Evolutionary conservation across 1,140 invertebrate genomes (phyloP), one percentile per base, ranked within the genome.

Genomic region (Drosophila orena): DNA sequence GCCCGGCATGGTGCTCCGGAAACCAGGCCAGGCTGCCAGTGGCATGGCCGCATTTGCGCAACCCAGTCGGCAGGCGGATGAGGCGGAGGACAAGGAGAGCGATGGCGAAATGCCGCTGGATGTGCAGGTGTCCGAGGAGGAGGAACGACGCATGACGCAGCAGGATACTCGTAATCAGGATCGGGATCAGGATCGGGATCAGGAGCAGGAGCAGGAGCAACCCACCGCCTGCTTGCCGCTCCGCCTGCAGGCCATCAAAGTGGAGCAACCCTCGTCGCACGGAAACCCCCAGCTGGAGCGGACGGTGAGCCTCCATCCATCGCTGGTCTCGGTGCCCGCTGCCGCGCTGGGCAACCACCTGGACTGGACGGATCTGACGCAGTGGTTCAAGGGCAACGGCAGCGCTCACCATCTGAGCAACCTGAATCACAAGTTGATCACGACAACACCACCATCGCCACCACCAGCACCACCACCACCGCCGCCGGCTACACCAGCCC

Each of bases 231-330:
- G 52, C 2, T 11, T 75, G 30, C 85, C 85, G 3, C 34, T 79
- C 30, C 79, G 76, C 49, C 55, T 89, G 50, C 84, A 81, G 44
- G 46, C 81, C 24, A 91, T 91, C 40, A 88, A 88, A 61, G 49
- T 83, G 40, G 88, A 90, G 49, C 70, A 77, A 11, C 58, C 46
- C 46, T 46, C 24, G 17, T 27, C n/a, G 15, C 46, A 47, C 2
- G 30, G 17, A 17, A 17, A 17, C 17, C 22, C 34, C n/a, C 71
- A 55, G 24, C 34, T 42, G 24, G 76, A 79, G 6, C 76, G 71
- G 44, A 70, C 73, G n/a, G 49, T 64, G 12, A 44, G 59, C 20
- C 85, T 75, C 40, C 74, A 85, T 24, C 24, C 24, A 14, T 90
- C 75, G 52, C 52, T 88, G 49, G 79, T 86, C 6, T 62, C 81